These are phyloP conservation scores for Myrmecobius fasciatus DNA, from an alignment of 2,113 vertebrate genomes.

Conservation along the genomic window DNA sequence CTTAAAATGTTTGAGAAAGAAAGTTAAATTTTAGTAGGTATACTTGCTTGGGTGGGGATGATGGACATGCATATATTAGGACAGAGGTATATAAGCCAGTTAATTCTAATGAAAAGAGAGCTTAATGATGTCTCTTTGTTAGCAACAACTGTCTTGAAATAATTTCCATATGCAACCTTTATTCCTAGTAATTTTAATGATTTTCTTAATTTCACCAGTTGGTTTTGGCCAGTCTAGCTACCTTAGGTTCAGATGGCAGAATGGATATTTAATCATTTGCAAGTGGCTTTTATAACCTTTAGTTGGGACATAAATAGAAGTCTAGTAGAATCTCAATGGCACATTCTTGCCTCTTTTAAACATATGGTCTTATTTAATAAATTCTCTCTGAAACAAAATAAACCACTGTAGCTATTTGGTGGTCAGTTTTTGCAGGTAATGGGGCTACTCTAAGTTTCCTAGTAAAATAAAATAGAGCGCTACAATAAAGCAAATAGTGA, in stretches of 20 bases:
- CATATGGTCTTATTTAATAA: constrained; percentile 77
- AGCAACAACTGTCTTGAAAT: neutral
- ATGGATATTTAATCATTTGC: constrained; percentile 53
- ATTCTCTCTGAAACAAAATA: constrained; percentile 59
- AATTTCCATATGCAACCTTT: constrained; percentile 34
- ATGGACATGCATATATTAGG: neutral
- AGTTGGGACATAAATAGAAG: constrained; percentile 42
- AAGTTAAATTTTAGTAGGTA: neutral
- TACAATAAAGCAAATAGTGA: constrained; percentile 76
- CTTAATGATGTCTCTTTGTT: constrained; percentile 51
- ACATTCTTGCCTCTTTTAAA: constrained; percentile 54
- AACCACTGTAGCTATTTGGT: constrained; percentile 49
- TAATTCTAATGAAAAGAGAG: constrained; percentile 17
- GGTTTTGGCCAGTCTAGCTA: constrained; percentile 57
- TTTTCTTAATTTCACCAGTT: constrained; percentile 70
- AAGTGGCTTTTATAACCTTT: constrained; percentile 51
- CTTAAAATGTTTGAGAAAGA: fast-evolving
- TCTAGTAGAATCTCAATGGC: constrained; percentile 52
- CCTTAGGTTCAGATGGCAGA: constrained; percentile 15
- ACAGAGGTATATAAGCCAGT: constrained; percentile 1
- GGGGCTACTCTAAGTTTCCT: constrained; percentile 65
- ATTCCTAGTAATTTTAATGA: constrained; percentile 57
- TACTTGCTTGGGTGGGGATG: neutral
- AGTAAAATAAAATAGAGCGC: constrained; percentile 53
- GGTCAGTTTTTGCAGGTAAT: constrained; percentile 61